Evolutionary conservation across 37 sponge, comb jelly and placozoan genomes (phyloP), one percentile per base, ranked within the genome.

Genomic region (Ianthella basta): DNA sequence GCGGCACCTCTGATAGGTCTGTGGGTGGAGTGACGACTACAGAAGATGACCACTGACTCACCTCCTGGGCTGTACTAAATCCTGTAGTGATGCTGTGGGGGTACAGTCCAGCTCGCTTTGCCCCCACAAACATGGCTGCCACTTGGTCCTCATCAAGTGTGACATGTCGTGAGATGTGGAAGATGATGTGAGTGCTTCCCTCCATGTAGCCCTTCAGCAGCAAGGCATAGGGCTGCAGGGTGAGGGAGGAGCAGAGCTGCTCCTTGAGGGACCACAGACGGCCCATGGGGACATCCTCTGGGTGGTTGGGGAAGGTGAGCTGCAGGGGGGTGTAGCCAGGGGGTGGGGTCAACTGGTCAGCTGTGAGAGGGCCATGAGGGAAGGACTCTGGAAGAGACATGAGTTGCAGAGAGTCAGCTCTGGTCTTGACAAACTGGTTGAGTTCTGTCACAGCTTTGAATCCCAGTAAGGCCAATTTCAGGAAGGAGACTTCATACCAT

Each of bases 161-260:
- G 50, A 44, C 70, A 32, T 4, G 19, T 29, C 15, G 19, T 69
- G 70, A 32, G 35, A 69, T 34, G 34, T 69, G 39, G 53, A 75
- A 75, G 21, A 75, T 24, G n/a, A 50, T 14, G 12, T 19, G 50
- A 13, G 54, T 50, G 25, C 78, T 75, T 50, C 78, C 78, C n/a
- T 18, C 25, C 78, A 53, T 40, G 78, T 75, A 75, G 78, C 78
- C 78, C 54, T 50, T 75, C 25, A 75, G 78, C 18, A 75, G 78
- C 44, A 75, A 44, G 78, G 78, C 44, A 44, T 75, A 44, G 78
- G 23, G 23, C 21, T 40, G 78, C 44, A 75, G 78, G 54, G 37
- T 15, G 24, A 75, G 78, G 78, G 78, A 1, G 54, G 54, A 53
- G n/a, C 54, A 53, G 20, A 75, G 23, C n/a, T 39, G 23, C 53